Percentiles rank a stretch among this genome's conserved stretches.
phyloP scores from a whole-genome alignment of 2,113 vertebrate genomes.

The Coturnix japonica region DNA sequence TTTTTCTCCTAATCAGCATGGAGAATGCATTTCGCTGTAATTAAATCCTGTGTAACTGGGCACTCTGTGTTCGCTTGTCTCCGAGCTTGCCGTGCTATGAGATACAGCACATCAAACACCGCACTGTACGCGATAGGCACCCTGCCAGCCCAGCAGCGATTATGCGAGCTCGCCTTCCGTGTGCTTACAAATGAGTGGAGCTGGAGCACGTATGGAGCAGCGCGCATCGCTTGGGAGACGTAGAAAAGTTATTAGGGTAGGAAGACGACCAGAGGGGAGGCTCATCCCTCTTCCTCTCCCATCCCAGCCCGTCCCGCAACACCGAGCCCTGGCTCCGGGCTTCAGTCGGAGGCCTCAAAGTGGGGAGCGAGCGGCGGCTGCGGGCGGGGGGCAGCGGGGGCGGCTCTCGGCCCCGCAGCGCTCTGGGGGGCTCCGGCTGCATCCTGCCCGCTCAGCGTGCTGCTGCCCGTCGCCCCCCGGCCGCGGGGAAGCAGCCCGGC shows the following conservation, averaged over 20 bases:
- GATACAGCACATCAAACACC: neutral
- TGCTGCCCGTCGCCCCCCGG: conserved; percentile 33
- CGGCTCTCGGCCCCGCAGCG: neutral
- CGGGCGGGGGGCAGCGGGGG: neutral
- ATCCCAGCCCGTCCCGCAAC: neutral
- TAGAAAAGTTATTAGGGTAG: neutral
- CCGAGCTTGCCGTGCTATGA: neutral
- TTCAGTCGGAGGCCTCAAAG: too few species aligned
- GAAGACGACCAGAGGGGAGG: neutral
- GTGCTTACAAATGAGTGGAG: neutral
- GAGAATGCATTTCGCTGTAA: conserved; percentile 62
- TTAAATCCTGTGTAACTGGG: conserved; percentile 61
- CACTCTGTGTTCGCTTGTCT: conserved; percentile 11
- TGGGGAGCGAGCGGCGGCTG: neutral
- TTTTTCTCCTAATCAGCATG: conserved; percentile 66
- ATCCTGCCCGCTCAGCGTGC: conserved; percentile 35
- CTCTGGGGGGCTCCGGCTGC: neutral
- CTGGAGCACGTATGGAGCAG: neutral
- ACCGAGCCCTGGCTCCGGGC: neutral
- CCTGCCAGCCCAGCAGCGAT: neutral
- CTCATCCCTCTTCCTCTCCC: neutral
- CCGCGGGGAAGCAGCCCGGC: conserved; percentile 47
- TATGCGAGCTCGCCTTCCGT: neutral
- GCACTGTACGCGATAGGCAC: neutral
- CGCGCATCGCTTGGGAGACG: neutral